phyloP scores from a whole-genome alignment of 2,797 vertebrate genomes.

The Squalus acanthias region DNA sequence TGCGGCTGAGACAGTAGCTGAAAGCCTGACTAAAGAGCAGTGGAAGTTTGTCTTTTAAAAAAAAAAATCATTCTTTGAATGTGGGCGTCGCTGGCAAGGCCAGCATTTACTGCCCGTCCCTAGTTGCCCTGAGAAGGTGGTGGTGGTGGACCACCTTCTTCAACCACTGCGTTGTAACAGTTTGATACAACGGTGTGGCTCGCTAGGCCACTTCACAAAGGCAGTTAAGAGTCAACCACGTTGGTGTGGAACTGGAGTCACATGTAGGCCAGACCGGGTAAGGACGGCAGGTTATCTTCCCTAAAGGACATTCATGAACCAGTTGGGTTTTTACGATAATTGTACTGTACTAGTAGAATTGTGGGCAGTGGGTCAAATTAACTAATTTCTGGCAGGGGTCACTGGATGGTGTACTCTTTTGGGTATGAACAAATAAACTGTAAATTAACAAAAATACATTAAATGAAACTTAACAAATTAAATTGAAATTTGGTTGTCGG shows the following conservation, averaged over 20 bases:
- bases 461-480: too few species aligned
- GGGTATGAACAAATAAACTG: too few species aligned
- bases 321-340: not conserved
- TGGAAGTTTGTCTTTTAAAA: not conserved
- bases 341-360: not conserved
- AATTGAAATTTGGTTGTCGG: too few species aligned
- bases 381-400: too few species aligned
- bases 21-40: not conserved
- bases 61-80: not conserved
- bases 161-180: not conserved
- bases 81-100: not conserved
- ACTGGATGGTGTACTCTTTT: not conserved
- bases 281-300: too few species aligned
- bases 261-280: not conserved
- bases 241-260: not conserved
- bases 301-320: not conserved
- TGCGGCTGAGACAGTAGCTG: not conserved
- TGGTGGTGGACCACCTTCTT: not conserved
- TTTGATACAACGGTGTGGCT: not conserved
- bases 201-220: too few species aligned
- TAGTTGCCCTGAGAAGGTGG: not conserved
- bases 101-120: not conserved
- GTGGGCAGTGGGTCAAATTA: not conserved
- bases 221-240: not conserved
- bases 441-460: too few species aligned